Evolutionary conservation across 2,797 vertebrate genomes (phyloP).

Genomic region (Sarcoramphus papa): DNA sequence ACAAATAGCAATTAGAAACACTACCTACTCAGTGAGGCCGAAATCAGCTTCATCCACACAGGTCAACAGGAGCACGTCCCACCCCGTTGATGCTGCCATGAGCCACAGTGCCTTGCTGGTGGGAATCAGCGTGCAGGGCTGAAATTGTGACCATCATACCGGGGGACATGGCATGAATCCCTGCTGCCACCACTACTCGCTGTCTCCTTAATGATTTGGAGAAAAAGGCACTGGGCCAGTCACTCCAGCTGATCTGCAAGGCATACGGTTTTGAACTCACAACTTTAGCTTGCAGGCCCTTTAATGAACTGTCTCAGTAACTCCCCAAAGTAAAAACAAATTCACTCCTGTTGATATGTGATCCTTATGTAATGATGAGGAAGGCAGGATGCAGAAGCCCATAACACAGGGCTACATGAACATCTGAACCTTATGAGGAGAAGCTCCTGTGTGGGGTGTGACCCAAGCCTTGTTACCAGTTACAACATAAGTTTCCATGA

Average conservation of each 20-base stretch:
- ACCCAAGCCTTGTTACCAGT: not conserved
- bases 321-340: not conserved
- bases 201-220: not conserved
- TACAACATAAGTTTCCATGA: not conserved
- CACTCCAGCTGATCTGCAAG: not conserved
- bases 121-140: not conserved
- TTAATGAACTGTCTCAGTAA: not conserved
- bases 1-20: not conserved
- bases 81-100: fast-evolving
- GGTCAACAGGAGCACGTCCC: not conserved
- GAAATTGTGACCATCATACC: not conserved
- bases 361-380: not conserved
- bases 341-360: not conserved
- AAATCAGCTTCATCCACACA: not conserved
- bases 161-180: too few relatives aligned
- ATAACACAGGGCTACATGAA: not conserved
- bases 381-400: not conserved
- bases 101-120: not conserved
- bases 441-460: not conserved
- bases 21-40: not conserved
- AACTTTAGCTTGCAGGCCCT: not conserved
- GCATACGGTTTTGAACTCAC: fast-evolving
- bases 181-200: not conserved
- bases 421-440: not conserved
- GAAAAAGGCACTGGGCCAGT: not conserved